phyloP scores from a whole-genome alignment of 2,888 invertebrate genomes.

The Dolichomitus sp. region DNA sequence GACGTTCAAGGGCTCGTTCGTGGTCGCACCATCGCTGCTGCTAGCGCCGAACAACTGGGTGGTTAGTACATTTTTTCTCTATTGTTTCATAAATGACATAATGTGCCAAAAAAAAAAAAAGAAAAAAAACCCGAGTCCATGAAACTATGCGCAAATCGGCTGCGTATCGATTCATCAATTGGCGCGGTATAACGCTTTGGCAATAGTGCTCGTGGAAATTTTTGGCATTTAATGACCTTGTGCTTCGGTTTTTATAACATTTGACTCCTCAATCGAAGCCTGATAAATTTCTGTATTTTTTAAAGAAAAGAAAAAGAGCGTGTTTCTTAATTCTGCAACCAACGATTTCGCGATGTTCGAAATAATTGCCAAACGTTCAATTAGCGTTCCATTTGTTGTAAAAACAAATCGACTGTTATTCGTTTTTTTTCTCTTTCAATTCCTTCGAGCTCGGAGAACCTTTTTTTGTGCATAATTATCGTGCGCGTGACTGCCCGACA shows the following conservation, averaged over 20 bases:
- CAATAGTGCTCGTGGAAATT: too few species aligned
- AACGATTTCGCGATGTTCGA: neutral
- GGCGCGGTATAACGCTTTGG: too few species aligned
- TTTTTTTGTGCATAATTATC: slow-evolving; percentile 35
- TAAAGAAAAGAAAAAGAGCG: neutral
- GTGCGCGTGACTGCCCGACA: slow-evolving; percentile 3
- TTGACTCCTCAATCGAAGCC: too few species aligned
- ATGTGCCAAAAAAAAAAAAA: neutral
- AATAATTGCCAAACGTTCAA: slow-evolving; percentile 14
- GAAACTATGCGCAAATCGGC: slow-evolving; percentile 21
- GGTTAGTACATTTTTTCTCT: slow-evolving; percentile 78
- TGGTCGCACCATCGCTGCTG: slow-evolving; percentile 84
- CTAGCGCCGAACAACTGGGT: slow-evolving; percentile 79
- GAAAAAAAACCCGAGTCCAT: neutral
- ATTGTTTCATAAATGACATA: slow-evolving; percentile 45
- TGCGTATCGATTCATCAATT: slow-evolving; percentile 1
- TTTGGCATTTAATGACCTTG: too few species aligned
- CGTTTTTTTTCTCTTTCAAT: neutral
- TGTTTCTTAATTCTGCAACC: neutral
- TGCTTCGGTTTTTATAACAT: too few species aligned
- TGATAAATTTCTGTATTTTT: neutral
- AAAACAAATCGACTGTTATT: neutral
- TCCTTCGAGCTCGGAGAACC: neutral
- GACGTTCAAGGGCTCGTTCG: slow-evolving; percentile 80
- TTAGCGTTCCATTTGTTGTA: neutral